A percentile compares a stretch with the other conserved stretches of the same genome.
These are phyloP conservation scores for Caenorhabditis wallacei DNA, from an alignment of 2,888 invertebrate genomes.

Conservation along the genomic window DNA sequence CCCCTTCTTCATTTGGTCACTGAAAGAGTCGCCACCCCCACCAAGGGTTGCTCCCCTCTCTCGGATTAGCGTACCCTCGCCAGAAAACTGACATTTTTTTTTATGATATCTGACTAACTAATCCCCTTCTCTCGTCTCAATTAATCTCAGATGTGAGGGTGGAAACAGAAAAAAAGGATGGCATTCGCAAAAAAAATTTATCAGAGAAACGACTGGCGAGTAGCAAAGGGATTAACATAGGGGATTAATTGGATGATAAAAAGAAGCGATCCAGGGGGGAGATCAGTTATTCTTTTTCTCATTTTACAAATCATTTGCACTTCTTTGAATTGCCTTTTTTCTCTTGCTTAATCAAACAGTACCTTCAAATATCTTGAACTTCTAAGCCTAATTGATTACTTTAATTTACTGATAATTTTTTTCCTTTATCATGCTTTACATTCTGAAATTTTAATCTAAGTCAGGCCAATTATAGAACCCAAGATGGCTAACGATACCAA, in stretches of 20 bases:
- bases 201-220: conserved; percentile 41
- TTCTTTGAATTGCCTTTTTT: conserved; percentile 19
- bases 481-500: conserved; percentile 4
- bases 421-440: neutral
- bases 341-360: neutral
- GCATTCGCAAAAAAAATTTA: conserved; percentile 38
- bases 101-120: conserved; percentile 45
- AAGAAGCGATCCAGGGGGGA: conserved; percentile 23
- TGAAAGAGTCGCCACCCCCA: conserved; percentile 35
- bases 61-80: conserved; percentile 9
- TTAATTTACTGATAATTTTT: neutral
- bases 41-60: neutral
- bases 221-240: conserved; percentile 41
- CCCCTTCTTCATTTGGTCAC: conserved; percentile 19
- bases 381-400: conserved; percentile 3
- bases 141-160: conserved; percentile 53
- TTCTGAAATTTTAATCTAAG: too few species aligned
- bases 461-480: too few species aligned
- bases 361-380: too few species aligned
- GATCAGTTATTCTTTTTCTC: conserved; percentile 42
- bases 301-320: conserved; percentile 35
- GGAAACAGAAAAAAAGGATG: conserved; percentile 45
- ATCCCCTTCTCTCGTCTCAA: conserved; percentile 24
- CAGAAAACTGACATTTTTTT: conserved; percentile 27
- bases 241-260: conserved; percentile 58